Evolutionary conservation across 1,140 invertebrate species (phyloP).

Genomic region (Drosophila grimshawi): DNA sequence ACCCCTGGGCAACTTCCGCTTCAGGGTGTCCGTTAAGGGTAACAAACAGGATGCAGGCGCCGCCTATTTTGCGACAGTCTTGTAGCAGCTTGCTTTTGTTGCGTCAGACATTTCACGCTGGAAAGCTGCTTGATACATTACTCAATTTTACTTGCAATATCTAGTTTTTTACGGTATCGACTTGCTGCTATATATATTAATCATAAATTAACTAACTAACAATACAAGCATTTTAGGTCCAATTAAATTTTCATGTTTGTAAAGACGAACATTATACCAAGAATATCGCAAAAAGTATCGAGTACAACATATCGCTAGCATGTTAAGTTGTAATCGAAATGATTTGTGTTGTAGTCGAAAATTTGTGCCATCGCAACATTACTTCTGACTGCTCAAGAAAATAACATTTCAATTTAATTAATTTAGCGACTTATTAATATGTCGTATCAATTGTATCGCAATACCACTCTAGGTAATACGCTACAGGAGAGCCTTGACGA

Average conservation of each 20-base stretch:
- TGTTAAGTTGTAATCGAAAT: not conserved
- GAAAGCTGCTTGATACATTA: conserved; percentile 3
- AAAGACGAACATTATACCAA: no score
- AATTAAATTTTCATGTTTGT: no score
- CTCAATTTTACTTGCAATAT: not conserved
- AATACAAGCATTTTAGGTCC: no score
- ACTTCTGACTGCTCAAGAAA: conserved; percentile 14
- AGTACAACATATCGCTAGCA: not conserved
- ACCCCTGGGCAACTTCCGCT: conserved; percentile 33
- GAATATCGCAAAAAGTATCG: no score
- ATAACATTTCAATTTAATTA: conserved; percentile 20
- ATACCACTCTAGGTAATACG: conserved; percentile 98
- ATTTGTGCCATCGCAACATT: conserved; percentile 14
- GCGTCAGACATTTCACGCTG: not conserved
- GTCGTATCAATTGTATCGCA: conserved; percentile 98
- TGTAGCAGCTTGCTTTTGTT: conserved; percentile 9
- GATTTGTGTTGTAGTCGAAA: conserved; percentile 1
- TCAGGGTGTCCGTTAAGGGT: conserved; percentile 27
- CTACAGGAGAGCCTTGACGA: conserved; percentile 98
- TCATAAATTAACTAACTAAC: no score
- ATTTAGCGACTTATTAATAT: conserved; percentile 85
- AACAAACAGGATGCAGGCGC: conserved; percentile 32
- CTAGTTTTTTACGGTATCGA: not conserved
- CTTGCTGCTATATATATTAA: no score
- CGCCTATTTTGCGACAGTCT: conserved; percentile 5